Evolutionary conservation across 1,140 invertebrate genomes (phyloP).

Genomic region (Sogatella furcifera): DNA sequence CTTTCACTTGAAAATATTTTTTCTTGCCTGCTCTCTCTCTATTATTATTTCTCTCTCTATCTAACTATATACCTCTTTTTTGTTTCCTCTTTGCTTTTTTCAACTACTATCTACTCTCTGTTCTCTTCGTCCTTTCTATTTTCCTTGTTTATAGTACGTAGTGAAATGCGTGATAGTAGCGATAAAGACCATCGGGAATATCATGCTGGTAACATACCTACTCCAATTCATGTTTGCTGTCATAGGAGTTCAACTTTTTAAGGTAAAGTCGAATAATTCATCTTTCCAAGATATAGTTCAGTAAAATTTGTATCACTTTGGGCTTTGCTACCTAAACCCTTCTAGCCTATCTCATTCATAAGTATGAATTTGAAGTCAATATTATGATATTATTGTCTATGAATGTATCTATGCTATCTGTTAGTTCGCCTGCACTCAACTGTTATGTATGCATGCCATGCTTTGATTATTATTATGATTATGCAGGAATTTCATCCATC

Average conservation of each 20-base stretch:
- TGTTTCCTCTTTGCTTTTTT: background rate
- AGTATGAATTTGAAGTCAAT: too few species aligned
- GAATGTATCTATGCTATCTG: too few species aligned
- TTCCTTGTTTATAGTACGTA: constrained; percentile 68
- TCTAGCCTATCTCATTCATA: too few species aligned
- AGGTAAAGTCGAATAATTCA: constrained; percentile 52
- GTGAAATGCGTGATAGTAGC: constrained; percentile 99
- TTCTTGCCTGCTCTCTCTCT: constrained; percentile 6
- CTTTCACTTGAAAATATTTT: background rate
- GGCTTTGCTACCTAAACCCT: too few species aligned
- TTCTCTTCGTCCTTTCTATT: constrained; percentile 17
- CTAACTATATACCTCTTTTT: constrained; percentile 9
- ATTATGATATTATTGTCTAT: too few species aligned
- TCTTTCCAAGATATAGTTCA: too few species aligned
- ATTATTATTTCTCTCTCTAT: constrained; percentile 6
- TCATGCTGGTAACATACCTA: constrained; percentile 96
- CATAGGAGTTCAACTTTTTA: constrained; percentile 99
- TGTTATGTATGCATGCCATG: too few species aligned
- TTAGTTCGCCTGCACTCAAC: too few species aligned
- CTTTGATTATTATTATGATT: too few species aligned
- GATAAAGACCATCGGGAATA: constrained; percentile 98
- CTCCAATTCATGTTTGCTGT: constrained; percentile 99
- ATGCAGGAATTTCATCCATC: too few species aligned
- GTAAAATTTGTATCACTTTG: too few species aligned
- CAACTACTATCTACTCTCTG: background rate